Conservation (phyloP, 2,113 vertebrate species). For the Corythaixoides concolor region DNA sequence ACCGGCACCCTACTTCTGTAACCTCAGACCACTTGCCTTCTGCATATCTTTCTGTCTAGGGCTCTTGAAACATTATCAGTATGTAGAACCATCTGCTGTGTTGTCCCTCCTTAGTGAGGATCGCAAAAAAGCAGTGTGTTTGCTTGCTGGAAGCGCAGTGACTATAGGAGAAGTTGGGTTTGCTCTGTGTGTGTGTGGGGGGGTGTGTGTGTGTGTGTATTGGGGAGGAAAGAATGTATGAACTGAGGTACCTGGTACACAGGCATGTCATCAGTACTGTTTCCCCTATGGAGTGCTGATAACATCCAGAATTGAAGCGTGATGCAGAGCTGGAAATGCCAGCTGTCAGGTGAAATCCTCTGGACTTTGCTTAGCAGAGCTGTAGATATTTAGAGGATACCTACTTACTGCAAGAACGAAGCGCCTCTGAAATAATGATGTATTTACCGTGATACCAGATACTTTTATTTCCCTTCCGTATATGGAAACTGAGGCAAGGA, state of each 20-base stretch:
- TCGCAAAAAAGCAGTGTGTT: neutral
- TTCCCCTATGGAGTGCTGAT: neutral
- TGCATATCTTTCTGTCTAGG: neutral
- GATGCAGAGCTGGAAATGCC: neutral
- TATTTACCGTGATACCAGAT: neutral
- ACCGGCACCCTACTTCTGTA: rapidly evolving
- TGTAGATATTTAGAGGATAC: neutral
- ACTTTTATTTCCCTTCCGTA: neutral
- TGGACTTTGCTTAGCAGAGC: neutral
- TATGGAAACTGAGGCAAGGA: neutral
- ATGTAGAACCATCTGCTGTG: neutral
- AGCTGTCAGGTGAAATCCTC: neutral
- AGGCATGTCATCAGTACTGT: rapidly evolving
- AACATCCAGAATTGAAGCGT: neutral
- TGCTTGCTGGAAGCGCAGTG: neutral
- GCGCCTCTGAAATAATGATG: neutral
- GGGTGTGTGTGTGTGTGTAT: no score
- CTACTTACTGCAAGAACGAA: neutral
- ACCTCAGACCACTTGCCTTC: neutral
- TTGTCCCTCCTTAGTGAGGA: neutral
- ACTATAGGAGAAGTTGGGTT: neutral
- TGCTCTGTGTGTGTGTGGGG: neutral
- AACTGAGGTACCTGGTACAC: neutral
- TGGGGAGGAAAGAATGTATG: neutral
- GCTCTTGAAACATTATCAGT: neutral